Evolutionary conservation across 1,140 invertebrate species (phyloP).

Genomic region (Drosophila orena): DNA sequence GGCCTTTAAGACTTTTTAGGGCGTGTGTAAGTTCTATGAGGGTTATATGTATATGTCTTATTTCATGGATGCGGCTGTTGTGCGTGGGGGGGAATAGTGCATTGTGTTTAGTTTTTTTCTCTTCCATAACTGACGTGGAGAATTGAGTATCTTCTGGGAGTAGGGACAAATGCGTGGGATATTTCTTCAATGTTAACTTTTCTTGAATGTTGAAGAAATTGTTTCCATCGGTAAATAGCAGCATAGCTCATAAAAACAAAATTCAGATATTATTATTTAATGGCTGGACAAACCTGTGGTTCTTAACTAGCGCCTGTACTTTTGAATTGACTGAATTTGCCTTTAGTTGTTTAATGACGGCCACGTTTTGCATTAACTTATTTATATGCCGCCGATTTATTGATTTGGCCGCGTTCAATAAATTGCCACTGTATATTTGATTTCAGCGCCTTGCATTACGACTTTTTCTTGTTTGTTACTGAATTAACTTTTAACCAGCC

Average conservation of each 20-base stretch:
- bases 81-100: too few species aligned
- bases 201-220: too few species aligned
- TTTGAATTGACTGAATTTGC: not conserved
- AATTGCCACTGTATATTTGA: constrained; percentile 61
- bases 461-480: constrained; percentile 49
- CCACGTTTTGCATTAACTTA: constrained; percentile 39
- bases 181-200: too few species aligned
- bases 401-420: constrained; percentile 60
- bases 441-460: constrained; percentile 51
- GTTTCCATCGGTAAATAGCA: not conserved
- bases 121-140: too few species aligned
- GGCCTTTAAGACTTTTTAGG: too few species aligned
- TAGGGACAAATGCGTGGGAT: too few species aligned
- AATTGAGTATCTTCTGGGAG: too few species aligned
- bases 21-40: too few species aligned
- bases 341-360: constrained; percentile 26
- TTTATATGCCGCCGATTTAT: constrained; percentile 48
- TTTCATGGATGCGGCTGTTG: too few species aligned
- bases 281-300: constrained; percentile 2
- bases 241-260: not conserved
- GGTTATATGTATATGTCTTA: too few species aligned
- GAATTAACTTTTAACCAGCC: constrained; percentile 62
- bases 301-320: too few species aligned
- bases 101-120: too few species aligned
- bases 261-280: not conserved